phyloP scores from a whole-genome alignment of 2,797 vertebrate species.

The Peromyscus aztecus region DNA sequence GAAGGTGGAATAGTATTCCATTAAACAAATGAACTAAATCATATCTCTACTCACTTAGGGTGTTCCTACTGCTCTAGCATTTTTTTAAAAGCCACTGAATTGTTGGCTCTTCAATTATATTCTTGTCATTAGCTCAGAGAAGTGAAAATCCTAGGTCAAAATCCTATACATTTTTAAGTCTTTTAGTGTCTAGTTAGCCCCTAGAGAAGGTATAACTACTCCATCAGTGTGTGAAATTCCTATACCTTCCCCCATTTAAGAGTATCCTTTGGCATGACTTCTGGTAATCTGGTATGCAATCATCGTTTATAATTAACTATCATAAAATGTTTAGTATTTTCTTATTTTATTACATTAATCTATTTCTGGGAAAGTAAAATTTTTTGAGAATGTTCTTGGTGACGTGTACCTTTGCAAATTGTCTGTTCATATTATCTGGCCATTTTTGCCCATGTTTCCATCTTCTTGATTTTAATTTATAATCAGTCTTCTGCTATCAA shows the following conservation, averaged over 20 bases:
- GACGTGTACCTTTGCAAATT: neutral
- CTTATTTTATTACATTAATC: neutral
- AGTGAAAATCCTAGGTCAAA: slow-evolving; percentile 42
- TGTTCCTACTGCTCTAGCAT: neutral
- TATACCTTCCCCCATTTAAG: neutral
- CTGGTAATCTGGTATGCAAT: neutral
- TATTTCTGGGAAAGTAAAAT: neutral
- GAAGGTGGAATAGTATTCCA: neutral
- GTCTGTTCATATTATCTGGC: neutral
- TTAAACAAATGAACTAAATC: neutral
- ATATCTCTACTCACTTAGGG: neutral
- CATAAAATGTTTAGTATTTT: neutral
- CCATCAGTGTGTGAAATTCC: neutral
- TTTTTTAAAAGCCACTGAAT: neutral
- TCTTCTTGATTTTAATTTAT: neutral
- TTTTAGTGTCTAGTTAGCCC: neutral
- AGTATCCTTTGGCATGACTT: neutral
- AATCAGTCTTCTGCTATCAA: neutral
- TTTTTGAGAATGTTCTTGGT: neutral
- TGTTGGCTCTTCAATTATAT: neutral
- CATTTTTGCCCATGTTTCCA: neutral
- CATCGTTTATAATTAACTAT: neutral
- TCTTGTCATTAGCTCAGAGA: neutral
- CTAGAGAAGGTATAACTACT: neutral
- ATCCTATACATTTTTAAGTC: slow-evolving; percentile 6